Conservation (phyloP, 2,113 vertebrate genomes). For the Psephotus haematonotus region DNA sequence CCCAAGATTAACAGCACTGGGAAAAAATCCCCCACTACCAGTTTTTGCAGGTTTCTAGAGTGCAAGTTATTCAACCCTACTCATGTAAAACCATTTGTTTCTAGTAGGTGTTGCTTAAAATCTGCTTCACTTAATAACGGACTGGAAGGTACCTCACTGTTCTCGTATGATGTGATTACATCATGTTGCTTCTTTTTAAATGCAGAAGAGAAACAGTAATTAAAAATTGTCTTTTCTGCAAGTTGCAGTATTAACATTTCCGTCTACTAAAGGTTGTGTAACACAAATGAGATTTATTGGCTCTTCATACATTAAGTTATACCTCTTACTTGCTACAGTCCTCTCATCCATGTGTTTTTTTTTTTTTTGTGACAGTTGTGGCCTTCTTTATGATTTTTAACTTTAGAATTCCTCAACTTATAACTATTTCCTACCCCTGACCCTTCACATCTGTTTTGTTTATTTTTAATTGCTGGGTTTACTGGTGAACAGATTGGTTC, state of each 20-base stretch:
- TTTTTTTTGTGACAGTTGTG: background rate
- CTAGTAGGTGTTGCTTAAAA: background rate
- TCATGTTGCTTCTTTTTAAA: background rate
- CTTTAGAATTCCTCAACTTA: background rate
- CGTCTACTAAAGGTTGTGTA: background rate
- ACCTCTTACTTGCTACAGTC: background rate
- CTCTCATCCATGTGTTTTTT: background rate
- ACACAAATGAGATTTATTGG: background rate
- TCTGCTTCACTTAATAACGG: background rate
- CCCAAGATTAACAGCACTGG: background rate
- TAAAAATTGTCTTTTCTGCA: background rate
- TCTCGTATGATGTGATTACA: background rate
- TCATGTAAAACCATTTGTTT: background rate
- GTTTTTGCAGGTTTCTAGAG: background rate
- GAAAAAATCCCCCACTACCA: background rate
- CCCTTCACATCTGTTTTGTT: background rate
- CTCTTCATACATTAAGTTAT: background rate
- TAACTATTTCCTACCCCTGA: background rate
- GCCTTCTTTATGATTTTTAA: background rate
- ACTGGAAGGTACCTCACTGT: slow-evolving; percentile 4
- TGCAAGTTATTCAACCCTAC: background rate
- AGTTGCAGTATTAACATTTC: background rate
- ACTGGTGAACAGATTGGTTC: background rate
- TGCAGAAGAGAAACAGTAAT: slow-evolving; percentile 14
- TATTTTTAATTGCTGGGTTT: background rate